Evolutionary conservation across 1,140 invertebrate genomes (phyloP).

Genomic region (Papilio aristodemus): DNA sequence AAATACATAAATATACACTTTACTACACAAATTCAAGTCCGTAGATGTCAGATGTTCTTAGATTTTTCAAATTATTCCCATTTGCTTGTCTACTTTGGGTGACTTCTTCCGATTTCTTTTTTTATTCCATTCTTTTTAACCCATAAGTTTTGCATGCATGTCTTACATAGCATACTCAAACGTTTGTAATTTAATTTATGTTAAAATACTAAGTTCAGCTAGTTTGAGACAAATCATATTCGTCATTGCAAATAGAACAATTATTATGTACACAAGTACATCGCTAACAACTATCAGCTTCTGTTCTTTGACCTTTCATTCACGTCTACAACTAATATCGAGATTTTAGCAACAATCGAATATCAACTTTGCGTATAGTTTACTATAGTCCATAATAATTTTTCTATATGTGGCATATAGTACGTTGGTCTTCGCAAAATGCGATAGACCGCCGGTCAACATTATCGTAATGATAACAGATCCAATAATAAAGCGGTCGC

Average conservation of each 20-base stretch:
- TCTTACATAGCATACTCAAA: too few relatives aligned
- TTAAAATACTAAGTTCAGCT: background rate
- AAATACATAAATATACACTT: background rate
- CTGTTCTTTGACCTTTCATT: conserved; percentile 66
- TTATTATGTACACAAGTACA: conserved; percentile 39
- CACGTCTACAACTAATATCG: conserved; percentile 40
- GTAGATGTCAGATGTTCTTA: too few relatives aligned
- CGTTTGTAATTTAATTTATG: too few relatives aligned
- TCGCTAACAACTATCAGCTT: conserved; percentile 51
- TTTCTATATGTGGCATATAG: conserved; percentile 36
- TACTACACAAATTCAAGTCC: too few relatives aligned
- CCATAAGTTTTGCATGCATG: too few relatives aligned
- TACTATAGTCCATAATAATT: conserved; percentile 42
- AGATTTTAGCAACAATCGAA: conserved; percentile 30
- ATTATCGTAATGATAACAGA: conserved; percentile 65
- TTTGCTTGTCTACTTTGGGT: too few relatives aligned
- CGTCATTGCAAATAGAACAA: conserved; percentile 30
- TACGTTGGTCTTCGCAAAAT: conserved; percentile 35
- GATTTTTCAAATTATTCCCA: too few relatives aligned
- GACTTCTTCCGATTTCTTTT: too few relatives aligned
- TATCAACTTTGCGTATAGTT: conserved; percentile 34
- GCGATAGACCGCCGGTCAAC: conserved; percentile 48
- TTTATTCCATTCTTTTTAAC: too few relatives aligned
- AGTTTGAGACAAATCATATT: conserved; percentile 1
- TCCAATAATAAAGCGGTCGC: conserved; percentile 58